phyloP scores from a whole-genome alignment of 2,797 vertebrate genomes.

The Chanos chanos region DNA sequence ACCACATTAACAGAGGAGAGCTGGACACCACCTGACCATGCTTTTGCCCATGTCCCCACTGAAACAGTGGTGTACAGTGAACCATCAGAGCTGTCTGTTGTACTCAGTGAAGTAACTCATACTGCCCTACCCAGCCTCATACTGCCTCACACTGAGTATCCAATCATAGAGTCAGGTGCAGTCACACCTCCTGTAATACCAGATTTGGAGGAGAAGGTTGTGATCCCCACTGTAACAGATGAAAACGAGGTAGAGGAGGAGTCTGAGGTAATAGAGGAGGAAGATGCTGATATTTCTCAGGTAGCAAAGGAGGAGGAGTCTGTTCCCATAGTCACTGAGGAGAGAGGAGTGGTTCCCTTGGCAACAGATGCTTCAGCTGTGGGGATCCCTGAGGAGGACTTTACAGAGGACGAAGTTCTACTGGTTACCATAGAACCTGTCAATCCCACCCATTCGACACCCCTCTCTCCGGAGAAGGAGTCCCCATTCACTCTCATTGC shows the following conservation, averaged over 20 bases:
- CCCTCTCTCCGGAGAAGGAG: conserved; percentile 58
- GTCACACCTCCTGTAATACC: too few species aligned
- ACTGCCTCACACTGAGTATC: too few species aligned
- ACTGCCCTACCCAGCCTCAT: background rate
- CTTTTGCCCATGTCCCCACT: conserved; percentile 1
- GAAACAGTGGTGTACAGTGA: background rate
- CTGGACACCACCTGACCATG: conserved; percentile 4
- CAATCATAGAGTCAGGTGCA: too few species aligned
- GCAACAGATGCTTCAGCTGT: conserved; percentile 44
- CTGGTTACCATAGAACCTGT: conserved; percentile 22
- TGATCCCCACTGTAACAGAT: conserved; percentile 9
- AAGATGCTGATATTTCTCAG: conserved; percentile 24
- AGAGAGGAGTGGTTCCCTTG: conserved; percentile 26
- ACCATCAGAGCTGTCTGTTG: background rate
- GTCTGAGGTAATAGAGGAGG: conserved; percentile 4
- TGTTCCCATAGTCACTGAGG: conserved; percentile 28
- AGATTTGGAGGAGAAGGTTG: conserved; percentile 52
- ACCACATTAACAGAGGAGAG: conserved; percentile 14
- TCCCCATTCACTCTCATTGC: conserved; percentile 54
- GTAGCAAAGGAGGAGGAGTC: conserved; percentile 34
- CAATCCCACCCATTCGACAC: conserved; percentile 45
- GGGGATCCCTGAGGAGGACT: conserved; percentile 50
- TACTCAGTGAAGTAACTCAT: background rate
- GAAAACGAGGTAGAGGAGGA: conserved; percentile 26
- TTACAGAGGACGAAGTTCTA: conserved; percentile 22